Base-by-base conservation (phyloP, 1,140 invertebrate species). In the Anastrepha ludens region DNA sequence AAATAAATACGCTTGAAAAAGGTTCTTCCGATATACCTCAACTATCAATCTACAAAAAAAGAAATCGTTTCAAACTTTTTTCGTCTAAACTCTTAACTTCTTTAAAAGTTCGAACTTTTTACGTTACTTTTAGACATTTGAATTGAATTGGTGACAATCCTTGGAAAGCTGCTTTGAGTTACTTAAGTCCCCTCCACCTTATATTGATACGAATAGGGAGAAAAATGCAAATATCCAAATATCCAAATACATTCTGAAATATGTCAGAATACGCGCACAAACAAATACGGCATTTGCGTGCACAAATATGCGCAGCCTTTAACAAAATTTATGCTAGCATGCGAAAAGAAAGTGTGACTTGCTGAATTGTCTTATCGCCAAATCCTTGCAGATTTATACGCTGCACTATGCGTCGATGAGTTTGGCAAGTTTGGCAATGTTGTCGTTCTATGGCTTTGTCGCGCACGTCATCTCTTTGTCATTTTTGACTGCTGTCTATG, bases 381-480 rank as follows among this genome's bases (percentile, higher is more conserved):
- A 74, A 74, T 74, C 67, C 41, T 44, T 74, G 41, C 6, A 39
- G 39, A 13, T 74, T 74, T 17, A 11, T 15, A 29, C 67, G 3
- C 44, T 17, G 13, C 67, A 41, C 67, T 41, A 17, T 44, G 17
- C 67, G 67, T 74, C 67, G 41, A 74, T 74, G 44, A 62, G 60
- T 74, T 47, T 41, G 67, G 67, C 41, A 74, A 74, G 67, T 67
- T 67, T 74, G 50, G 50, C 29, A 29, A 47, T 74, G 67, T n/a
- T 74, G 41, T 74, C 41, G 41, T 47, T 41, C 67, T 3, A 74
- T 15, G 67, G 41, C 41, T 74, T 74, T 47, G 41, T 29, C n/a
- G 67, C 67, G 67, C 67, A 47, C 67, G 47, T 74, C 67, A 47
- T 74, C 67, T 74, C 67, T 74, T 74, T 74, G 67, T 74, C 67